phyloP scores from a whole-genome alignment of 2,797 vertebrate species.

The Cynodonichthys magdalenae region DNA sequence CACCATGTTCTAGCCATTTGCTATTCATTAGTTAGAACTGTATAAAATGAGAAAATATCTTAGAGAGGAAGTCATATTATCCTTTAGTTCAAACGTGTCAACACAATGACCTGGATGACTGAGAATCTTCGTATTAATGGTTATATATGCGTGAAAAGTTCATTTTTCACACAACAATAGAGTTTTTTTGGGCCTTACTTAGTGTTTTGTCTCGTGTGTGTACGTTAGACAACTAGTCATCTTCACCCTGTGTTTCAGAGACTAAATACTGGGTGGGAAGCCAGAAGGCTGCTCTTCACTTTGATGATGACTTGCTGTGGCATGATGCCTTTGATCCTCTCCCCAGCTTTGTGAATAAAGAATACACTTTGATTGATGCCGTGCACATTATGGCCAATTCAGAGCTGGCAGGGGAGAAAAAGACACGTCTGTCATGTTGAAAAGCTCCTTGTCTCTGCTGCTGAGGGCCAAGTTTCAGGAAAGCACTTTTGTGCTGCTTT shows the following conservation, averaged over 20 bases:
- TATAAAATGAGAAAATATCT: neutral
- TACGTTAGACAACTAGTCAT: slow-evolving; percentile 29
- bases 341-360: slow-evolving; percentile 74
- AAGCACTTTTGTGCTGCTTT: slow-evolving; percentile 56
- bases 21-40: neutral
- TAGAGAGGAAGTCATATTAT: neutral
- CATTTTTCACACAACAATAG: neutral
- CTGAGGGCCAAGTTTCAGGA: slow-evolving; percentile 54
- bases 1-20: neutral
- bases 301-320: slow-evolving; percentile 69
- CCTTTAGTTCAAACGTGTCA: neutral
- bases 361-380: slow-evolving; percentile 73
- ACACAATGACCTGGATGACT: neutral
- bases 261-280: slow-evolving; percentile 62
- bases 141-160: neutral
- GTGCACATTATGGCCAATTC: slow-evolving; percentile 63
- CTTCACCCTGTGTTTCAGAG: slow-evolving; percentile 39
- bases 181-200: neutral
- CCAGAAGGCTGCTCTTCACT: slow-evolving; percentile 61
- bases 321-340: slow-evolving; percentile 69
- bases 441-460: slow-evolving; percentile 50
- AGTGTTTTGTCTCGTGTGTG: slow-evolving; percentile 5
- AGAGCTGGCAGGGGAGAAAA: slow-evolving; percentile 68
- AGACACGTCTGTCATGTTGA: slow-evolving; percentile 65
- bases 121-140: neutral